A percentile compares a stretch with the other conserved stretches of the same genome.
Conservation (phyloP, 2,113 vertebrate genomes). For the Crotophaga sulcirostris region DNA sequence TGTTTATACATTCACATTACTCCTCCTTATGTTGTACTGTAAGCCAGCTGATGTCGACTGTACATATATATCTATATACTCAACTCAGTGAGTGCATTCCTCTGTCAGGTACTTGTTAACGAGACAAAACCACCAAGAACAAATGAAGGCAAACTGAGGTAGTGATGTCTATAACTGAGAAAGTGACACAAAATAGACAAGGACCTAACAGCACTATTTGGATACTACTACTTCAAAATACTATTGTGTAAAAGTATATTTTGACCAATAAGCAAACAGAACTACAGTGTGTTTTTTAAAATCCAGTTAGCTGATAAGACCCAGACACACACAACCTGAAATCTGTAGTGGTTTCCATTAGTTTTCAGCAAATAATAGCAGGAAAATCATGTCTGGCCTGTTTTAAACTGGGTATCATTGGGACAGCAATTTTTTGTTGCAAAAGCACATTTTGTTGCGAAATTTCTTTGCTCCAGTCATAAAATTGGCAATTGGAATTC, state of each 20-base stretch:
- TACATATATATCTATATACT: background rate
- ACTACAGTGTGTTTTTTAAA: background rate
- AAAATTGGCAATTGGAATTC: background rate
- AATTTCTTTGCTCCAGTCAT: background rate
- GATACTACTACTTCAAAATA: background rate
- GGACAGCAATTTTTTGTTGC: background rate
- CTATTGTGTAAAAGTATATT: background rate
- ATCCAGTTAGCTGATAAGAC: background rate
- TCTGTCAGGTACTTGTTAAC: background rate
- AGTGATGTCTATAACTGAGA: background rate
- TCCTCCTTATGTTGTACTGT: conserved; percentile 32
- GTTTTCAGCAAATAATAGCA: background rate
- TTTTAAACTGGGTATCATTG: background rate
- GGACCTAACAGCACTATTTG: background rate
- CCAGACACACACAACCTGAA: background rate
- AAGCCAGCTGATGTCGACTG: conserved; percentile 23
- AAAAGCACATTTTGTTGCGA: too few relatives aligned
- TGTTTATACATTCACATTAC: conserved; percentile 56
- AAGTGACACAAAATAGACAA: background rate
- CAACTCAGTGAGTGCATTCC: background rate
- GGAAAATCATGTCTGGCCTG: background rate
- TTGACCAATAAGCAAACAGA: background rate
- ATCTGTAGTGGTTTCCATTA: background rate
- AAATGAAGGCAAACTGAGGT: conserved; percentile 12
- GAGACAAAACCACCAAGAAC: background rate